A percentile compares a stretch with the other conserved stretches of the same genome.
phyloP scores from a whole-genome alignment of 2,888 invertebrate genomes.

The Monochamus alternatus region DNA sequence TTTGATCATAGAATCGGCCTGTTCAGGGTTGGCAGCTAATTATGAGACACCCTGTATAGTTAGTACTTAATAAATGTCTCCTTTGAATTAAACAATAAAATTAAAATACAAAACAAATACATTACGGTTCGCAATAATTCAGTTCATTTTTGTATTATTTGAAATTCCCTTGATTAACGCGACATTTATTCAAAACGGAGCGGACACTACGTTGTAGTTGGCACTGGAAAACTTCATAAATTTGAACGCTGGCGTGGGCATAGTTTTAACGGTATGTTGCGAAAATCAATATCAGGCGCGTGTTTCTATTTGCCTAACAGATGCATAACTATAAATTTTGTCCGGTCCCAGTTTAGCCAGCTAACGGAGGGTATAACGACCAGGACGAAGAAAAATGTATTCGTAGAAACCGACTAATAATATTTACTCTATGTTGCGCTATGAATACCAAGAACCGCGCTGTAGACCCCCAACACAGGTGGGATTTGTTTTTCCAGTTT shows the following conservation, averaged over 20 bases:
- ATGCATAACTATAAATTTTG: constrained; percentile 10
- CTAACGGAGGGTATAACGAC: neutral
- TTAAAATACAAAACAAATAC: neutral
- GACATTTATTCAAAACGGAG: neutral
- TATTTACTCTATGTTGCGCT: neutral
- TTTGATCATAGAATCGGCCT: no score
- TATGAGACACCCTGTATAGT: no score
- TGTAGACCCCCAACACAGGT: no score
- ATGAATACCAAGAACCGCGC: neutral
- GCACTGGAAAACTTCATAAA: neutral
- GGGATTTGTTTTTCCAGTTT: no score
- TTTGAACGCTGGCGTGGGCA: neutral
- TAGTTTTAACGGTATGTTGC: neutral
- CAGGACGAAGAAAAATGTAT: neutral
- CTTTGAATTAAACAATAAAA: no score
- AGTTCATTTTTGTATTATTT: neutral
- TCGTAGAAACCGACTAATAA: neutral
- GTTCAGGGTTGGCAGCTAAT: no score
- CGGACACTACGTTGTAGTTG: neutral
- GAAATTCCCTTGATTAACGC: neutral
- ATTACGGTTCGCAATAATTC: neutral
- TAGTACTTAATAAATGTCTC: no score
- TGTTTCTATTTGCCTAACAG: constrained; percentile 2
- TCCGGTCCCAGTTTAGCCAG: constrained; percentile 4
- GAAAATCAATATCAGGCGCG: neutral